Percentiles rank a stretch among this genome's conserved stretches.
These are phyloP conservation scores for Gyps fulvus DNA, from an alignment of 2,113 vertebrate genomes.

Conservation along the genomic window DNA sequence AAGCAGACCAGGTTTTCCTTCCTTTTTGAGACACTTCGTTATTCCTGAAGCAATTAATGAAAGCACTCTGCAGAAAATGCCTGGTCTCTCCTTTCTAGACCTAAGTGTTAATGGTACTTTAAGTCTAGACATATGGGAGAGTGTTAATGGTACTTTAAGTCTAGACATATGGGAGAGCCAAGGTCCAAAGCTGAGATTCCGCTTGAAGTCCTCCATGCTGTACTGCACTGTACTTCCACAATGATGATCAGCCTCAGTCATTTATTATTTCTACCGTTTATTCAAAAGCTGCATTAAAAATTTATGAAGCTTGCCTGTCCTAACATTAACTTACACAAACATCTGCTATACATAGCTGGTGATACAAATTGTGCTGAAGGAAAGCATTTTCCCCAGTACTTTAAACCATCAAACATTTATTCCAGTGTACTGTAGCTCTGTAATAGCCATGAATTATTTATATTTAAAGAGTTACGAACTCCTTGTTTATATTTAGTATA, in stretches of 20 bases:
- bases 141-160: neutral
- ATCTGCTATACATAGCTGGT: neutral
- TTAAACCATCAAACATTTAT: constrained; percentile 27
- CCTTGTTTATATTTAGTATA: neutral
- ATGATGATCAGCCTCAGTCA: neutral
- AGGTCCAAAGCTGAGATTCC: neutral
- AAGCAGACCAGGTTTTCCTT: neutral
- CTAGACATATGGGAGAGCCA: neutral
- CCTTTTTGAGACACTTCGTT: neutral
- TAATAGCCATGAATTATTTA: neutral
- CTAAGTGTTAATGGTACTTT: neutral
- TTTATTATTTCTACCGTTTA: neutral
- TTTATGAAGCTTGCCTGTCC: neutral
- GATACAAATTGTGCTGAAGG: neutral
- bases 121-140: neutral
- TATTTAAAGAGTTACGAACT: neutral
- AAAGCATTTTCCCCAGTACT: neutral
- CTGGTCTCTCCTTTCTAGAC: neutral
- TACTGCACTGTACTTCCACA: neutral
- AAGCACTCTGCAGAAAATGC: neutral
- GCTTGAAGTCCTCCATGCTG: neutral
- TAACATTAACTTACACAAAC: neutral
- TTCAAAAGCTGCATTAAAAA: neutral
- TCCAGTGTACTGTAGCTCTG: neutral
- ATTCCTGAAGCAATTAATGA: neutral